Evolutionary conservation across 1,140 invertebrate genomes (phyloP).

Genomic region (Hylaeus volcanicus): DNA sequence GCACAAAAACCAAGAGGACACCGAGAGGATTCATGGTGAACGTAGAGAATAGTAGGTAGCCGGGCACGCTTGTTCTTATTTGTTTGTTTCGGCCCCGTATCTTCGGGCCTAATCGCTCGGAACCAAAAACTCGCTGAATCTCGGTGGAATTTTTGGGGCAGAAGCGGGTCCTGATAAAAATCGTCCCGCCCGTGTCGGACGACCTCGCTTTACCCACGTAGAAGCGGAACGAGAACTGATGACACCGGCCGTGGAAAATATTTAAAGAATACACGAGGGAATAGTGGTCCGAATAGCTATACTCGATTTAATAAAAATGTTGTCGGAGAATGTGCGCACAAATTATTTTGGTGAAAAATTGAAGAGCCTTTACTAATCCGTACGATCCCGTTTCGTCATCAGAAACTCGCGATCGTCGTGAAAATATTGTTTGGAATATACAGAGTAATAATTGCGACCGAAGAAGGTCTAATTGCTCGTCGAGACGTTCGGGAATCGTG

Average conservation of each 20-base stretch:
- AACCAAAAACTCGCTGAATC: conserved; percentile 69
- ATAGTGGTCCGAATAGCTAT: not conserved
- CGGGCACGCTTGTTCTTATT: conserved; percentile 68
- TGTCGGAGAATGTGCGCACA: too few relatives aligned
- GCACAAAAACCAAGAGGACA: conserved; percentile 55
- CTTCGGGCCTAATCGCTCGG: conserved; percentile 72
- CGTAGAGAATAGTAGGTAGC: conserved; percentile 61
- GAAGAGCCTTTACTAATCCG: too few relatives aligned
- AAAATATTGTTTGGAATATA: too few relatives aligned
- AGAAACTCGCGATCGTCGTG: too few relatives aligned
- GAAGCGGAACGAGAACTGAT: conserved; percentile 39
- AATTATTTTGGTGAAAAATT: too few relatives aligned
- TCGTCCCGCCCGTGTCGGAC: conserved; percentile 26
- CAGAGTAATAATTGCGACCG: too few relatives aligned
- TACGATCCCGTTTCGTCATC: too few relatives aligned
- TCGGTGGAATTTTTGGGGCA: conserved; percentile 73
- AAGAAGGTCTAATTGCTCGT: too few relatives aligned
- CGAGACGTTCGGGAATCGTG: too few relatives aligned
- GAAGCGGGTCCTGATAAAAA: conserved; percentile 74
- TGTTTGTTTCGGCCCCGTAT: conserved; percentile 74
- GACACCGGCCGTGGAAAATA: conserved; percentile 27
- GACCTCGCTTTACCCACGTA: conserved; percentile 13
- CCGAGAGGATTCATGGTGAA: conserved; percentile 56
- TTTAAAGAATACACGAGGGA: not conserved
- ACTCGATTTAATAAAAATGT: not conserved